Evolutionary conservation across 2,113 vertebrate genomes (phyloP), one percentile per base, ranked within the genome.

Genomic region (Saguinus midas): DNA sequence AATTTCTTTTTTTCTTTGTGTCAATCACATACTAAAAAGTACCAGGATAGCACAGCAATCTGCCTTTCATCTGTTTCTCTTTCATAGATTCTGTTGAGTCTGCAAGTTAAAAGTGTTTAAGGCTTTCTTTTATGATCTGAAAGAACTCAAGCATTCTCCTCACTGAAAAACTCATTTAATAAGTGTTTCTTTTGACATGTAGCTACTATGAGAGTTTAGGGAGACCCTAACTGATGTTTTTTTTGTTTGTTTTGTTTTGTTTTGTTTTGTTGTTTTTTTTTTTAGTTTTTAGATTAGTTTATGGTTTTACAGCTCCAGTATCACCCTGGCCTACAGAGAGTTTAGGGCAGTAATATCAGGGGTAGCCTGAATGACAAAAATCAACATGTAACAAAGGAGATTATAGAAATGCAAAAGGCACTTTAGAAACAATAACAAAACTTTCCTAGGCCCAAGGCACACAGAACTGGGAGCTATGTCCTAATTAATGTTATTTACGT

Each of bases 61-160:
- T 91, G 95, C 95, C 92, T 95, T 95, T 97, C 64, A 93, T 96
- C 96, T 61, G 88, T 37, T 85, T 89, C 95, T 89, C 80, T 58
- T 95, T 94, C 97, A 78, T 48, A 25, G 83, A 84, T 89, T 97
- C 75, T 95, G 93, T 78, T 96, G 91, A 98, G 84, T 94, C 97
- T 96, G 97, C 97, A 94, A 81, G 97, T 84, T 94, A 13, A 97
- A 98, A 97, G 97, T 37, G 75, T 90, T 97, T 94, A 75, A 98
- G 87, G 87, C 85, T 92, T 93, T 85, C n/a, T 94, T 96, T 80
- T 91, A 75, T 96, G 80, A 86, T 87, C 97, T 97, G 84, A 95
- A 93, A 98, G 93, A 97, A 94, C 78, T 97, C 87, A 45, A 97
- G 95, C 91, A 96, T 97, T 94, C 79, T 93, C n/a, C 43, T 88